Base-by-base conservation (phyloP, 2,888 invertebrate genomes). In the Pammene aurita region DNA sequence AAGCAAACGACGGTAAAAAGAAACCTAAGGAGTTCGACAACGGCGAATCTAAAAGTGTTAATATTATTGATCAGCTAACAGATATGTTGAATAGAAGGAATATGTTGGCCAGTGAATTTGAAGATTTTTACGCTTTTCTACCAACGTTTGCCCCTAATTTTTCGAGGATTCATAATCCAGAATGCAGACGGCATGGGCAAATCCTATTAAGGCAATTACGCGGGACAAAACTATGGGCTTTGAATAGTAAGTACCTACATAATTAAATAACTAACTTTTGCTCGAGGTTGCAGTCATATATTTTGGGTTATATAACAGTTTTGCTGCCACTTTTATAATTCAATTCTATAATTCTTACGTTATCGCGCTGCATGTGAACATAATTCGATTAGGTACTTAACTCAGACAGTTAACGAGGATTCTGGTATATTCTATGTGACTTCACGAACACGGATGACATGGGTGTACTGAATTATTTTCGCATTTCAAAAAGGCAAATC, bases 141-240 rank as follows among this genome's bases (percentile, higher is more conserved):
- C 95, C 95, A 70, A 94, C 94, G 60, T 95, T 95, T 84, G 94
- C 95, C 73, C 94, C 95, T 71, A 95, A 95, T 88, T 95, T 95
- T 82, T 93, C 94, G 69, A 93, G 93, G 74, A 93, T 95, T 73
- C 93, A 94, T 79, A 94, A 94, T 80, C 88, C 93, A 60, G 94
- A 94, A 82, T 96, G 96, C 88, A 93, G 94, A 75, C 94, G 94
- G 80, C 95, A 95, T 74, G 94, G 95, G 68, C 94, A 94, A 84
- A 94, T 95, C 77, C 94, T 95, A 75, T 87, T 95, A 74, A 91
- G 95, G 72, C 95, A 96, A 84, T 84, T 96, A 78, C 93, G 95
- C 41, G 95, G 95, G 66, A 93, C 94, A 72, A 95, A 95, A 85
- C 80, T 95, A 74, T 96, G 96, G 96, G 95, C 95, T 68, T 84